These are phyloP conservation scores for Rhagologus leucostigma DNA, from an alignment of 2,113 vertebrate genomes.

Conservation along the genomic window DNA sequence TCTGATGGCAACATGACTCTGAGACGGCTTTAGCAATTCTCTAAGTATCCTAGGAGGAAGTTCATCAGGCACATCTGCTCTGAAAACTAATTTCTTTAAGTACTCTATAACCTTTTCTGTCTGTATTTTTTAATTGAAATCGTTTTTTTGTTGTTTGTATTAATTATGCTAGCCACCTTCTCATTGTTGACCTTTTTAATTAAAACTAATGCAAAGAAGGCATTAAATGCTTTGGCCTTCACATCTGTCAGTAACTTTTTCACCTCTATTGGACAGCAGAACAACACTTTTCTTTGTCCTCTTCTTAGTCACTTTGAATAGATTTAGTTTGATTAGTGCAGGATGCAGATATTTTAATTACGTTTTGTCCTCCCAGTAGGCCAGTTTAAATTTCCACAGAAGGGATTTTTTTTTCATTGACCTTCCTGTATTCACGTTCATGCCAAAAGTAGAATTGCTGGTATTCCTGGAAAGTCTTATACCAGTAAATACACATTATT, in stretches of 20 bases:
- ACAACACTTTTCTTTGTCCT: not conserved
- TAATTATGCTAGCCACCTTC: not conserved
- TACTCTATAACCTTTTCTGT: not conserved
- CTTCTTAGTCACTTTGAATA: not conserved
- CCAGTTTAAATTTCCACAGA: not conserved
- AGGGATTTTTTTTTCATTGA: not conserved
- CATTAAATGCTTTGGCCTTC: not conserved
- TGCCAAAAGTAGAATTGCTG: not conserved
- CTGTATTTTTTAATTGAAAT: conserved; percentile 1
- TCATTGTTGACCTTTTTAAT: conserved; percentile 32
- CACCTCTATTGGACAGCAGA: not conserved
- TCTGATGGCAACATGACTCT: not conserved
- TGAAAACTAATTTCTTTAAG: conserved; percentile 43
- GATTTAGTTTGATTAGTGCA: not conserved
- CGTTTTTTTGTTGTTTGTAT: not conserved
- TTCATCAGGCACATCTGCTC: not conserved
- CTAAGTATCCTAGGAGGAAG: not conserved
- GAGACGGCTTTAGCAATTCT: not conserved
- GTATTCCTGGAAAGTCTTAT: not conserved
- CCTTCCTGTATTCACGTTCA: not conserved
- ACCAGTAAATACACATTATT: not conserved
- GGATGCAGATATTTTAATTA: not conserved
- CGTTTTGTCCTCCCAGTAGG: not conserved
- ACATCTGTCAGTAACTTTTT: not conserved
- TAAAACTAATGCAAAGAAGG: conserved; percentile 1